These are phyloP conservation scores for Tretioscincus oriximinensis DNA, from an alignment of 2,113 vertebrate genomes.

Conservation along the genomic window DNA sequence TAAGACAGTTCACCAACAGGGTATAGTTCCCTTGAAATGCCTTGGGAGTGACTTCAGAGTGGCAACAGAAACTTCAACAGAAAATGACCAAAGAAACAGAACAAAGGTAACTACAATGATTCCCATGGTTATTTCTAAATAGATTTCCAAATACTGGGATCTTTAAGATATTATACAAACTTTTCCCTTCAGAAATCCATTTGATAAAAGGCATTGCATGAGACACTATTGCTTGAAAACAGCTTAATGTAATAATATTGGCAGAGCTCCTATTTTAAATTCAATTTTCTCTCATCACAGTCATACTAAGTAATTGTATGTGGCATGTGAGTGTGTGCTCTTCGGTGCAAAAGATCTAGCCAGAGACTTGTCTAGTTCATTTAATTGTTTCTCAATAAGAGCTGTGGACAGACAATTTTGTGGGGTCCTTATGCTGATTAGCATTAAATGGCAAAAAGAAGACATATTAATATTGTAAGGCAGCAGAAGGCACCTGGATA, in stretches of 20 bases:
- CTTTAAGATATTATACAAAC: neutral
- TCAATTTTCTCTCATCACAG: slow-evolving; percentile 34
- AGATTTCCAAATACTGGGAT: neutral
- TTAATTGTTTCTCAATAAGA: slow-evolving; percentile 2
- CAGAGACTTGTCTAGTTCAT: neutral
- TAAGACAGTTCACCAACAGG: no score
- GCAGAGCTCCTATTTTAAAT: slow-evolving; percentile 33
- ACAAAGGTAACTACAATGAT: neutral
- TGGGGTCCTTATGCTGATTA: slow-evolving; percentile 8
- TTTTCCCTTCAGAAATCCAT: neutral
- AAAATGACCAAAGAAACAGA: neutral
- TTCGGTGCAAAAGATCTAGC: slow-evolving; percentile 12
- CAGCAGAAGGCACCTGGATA: neutral
- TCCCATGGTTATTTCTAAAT: neutral
- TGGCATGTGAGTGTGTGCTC: neutral
- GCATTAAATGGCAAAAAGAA: slow-evolving; percentile 5
- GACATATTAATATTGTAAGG: slow-evolving; percentile 17
- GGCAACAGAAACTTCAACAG: no score
- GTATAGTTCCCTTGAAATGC: no score
- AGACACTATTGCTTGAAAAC: slow-evolving; percentile 1
- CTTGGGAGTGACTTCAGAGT: no score
- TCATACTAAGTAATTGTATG: slow-evolving; percentile 17
- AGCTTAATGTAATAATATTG: slow-evolving; percentile 18
- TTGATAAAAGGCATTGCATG: neutral
- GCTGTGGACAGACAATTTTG: slow-evolving; percentile 14